phyloP scores from a whole-genome alignment of 2,888 invertebrate genomes.

The Tiphia femorata region DNA sequence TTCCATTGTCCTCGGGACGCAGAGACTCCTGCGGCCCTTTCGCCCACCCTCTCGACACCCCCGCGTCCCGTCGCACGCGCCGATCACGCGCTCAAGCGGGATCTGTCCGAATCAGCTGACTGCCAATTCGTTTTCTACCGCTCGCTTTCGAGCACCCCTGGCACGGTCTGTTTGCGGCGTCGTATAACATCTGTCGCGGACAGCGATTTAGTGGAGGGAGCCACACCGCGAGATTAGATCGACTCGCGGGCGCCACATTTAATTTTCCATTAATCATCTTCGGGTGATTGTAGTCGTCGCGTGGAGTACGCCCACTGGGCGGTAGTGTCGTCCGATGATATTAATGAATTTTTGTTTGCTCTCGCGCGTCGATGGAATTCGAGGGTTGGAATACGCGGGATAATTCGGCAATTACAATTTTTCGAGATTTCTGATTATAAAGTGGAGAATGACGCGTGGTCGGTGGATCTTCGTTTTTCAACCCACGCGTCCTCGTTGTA shows the following conservation, averaged over 20 bases:
- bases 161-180: conserved; percentile 21
- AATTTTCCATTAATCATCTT: neutral
- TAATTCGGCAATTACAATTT: too few species aligned
- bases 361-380: too few species aligned
- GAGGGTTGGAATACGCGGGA: too few species aligned
- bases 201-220: conserved; percentile 25
- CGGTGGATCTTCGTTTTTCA: too few species aligned
- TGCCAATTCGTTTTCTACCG: conserved; percentile 38
- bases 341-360: too few species aligned
- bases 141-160: conserved; percentile 9
- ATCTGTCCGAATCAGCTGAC: conserved; percentile 57
- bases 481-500: too few species aligned
- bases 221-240: conserved; percentile 17
- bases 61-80: conserved; percentile 1
- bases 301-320: too few species aligned
- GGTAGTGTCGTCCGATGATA: too few species aligned
- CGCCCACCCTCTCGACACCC: conserved; percentile 4
- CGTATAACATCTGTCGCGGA: conserved; percentile 36
- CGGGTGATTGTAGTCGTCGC: too few species aligned
- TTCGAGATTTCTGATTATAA: too few species aligned
- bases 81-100: conserved; percentile 13
- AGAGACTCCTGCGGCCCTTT: conserved; percentile 10
- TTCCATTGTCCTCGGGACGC: conserved; percentile 33
- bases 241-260: conserved; percentile 7
- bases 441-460: too few species aligned